Evolutionary conservation across 2,113 vertebrate species (phyloP), one percentile per base, ranked within the genome.

Genomic region (Odontophorus gujanensis): DNA sequence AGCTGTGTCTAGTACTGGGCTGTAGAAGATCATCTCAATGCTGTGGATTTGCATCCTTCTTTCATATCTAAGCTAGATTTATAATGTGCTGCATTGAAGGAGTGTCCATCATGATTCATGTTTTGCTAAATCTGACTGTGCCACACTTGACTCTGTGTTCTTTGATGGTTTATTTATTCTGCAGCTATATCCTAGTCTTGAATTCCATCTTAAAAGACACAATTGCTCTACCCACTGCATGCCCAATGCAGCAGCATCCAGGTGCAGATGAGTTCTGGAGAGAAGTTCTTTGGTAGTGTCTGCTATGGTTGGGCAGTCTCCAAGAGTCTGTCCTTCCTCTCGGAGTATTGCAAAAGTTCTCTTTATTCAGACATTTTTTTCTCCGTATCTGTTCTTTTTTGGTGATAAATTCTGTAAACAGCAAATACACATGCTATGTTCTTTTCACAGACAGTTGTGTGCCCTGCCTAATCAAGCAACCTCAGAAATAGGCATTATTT

Each of bases 61-160:
- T n/a, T 66, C 66, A 13, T 71, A 67, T 30, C 48, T 71, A 20
- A 25, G 16, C 17, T 47, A n/a, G 30, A 21, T 38, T 62, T 58
- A 24, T 6, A 22, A 3, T 9, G 7, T 34, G 59, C 71, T 80
- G 0, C 1, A 0, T 25, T 62, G 87, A 53, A 85, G 34, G 21
- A 75, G 67, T 47, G 5, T 20, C 38, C 26, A 10, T 7, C 50
- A 19, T 0, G 0, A 24, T 36, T 66, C 53, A 14, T 30, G 8
- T 58, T 85, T 88, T 81, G 19, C 65, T 74, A 81, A 87, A 58
- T 15, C 21, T 51, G 47, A 19, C 34, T 74, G 61, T 48, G 26
- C 48, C 2, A 6, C 4, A 9, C n/a, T 48, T 43, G 59, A 59
- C 36, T 9, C 57, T 63, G 8, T 30, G 11, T 11, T 78, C 50